These are phyloP conservation scores for Oreochromis aureus DNA, from an alignment of 2,113 vertebrate species.

Conservation along the genomic window DNA sequence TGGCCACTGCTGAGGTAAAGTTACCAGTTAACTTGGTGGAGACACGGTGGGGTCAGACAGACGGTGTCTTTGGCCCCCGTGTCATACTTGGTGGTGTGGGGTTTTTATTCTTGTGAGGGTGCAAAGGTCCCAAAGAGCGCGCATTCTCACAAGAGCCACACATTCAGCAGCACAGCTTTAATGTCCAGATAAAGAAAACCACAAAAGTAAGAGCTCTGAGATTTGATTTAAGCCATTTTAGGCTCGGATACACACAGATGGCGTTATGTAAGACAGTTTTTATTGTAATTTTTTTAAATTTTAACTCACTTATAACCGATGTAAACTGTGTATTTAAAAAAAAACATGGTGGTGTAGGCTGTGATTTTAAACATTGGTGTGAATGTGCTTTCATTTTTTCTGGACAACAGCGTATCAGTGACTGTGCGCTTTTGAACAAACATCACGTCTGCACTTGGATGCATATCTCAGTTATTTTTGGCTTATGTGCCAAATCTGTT, in stretches of 20 bases:
- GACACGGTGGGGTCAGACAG: background rate
- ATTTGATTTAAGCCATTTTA: background rate
- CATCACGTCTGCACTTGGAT: background rate
- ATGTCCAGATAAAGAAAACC: background rate
- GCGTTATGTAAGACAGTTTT: background rate
- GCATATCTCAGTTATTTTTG: conserved; percentile 47
- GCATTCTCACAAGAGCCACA: background rate
- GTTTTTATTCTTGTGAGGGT: conserved; percentile 26
- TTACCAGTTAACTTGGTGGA: background rate
- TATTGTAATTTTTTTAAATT: background rate
- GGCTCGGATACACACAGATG: background rate
- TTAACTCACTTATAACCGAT: background rate
- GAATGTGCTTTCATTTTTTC: background rate
- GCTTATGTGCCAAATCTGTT: conserved; percentile 56
- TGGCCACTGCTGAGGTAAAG: conserved; percentile 84
- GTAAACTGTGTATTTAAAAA: background rate
- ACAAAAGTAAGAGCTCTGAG: background rate
- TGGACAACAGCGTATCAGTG: background rate
- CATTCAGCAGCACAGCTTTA: background rate
- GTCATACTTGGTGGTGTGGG: background rate
- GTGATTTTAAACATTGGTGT: background rate
- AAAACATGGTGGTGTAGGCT: background rate
- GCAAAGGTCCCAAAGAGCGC: conserved; percentile 28
- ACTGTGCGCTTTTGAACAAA: background rate
- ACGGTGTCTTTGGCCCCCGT: background rate